Base-by-base conservation (phyloP, 2,888 invertebrate genomes). In the Apamea anceps region DNA sequence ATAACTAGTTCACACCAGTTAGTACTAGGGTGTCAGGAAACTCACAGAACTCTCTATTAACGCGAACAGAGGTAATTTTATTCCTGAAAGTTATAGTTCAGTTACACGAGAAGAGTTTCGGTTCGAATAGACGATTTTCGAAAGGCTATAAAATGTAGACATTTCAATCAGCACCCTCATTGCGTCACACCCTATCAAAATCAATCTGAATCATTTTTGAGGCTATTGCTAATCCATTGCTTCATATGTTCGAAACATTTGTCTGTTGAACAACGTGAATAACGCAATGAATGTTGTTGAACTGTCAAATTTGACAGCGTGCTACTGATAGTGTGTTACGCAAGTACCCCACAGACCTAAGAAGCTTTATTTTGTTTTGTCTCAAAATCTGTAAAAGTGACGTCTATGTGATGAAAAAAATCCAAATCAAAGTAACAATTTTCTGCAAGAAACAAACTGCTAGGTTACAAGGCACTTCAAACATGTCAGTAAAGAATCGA, bases 401-500 rank as follows among this genome's bases (percentile, higher is more conserved):
- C 21, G 37, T 13, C 37, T 1, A 12, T 48, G 13, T 62, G 25
- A 32, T 12, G 5, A 18, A 51, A 48, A 57, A 28, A 60, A 70
- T 21, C 5, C 60, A 62, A 15, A n/a, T 15, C 28, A 66, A 51
- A 72, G 25, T 63, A 28, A 28, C 0, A 68, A 72, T 65, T 77
- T 65, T 60, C n/a, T 72, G 45, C 54, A 77, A 66, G 72, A 75
- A 48, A 73, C 45, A 75, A 79, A 86, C 25, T 68, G 71, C 51
- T 74, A 18, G 62, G 63, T 73, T 54, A 73, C 79, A 77, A 72
- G 72, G 13, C 51, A 84, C 75, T 84, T 87, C 83, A 76, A 75
- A 84, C 80, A 77, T 72, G 81, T 81, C 81, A 81, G 77, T 70
- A 71, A 77, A 82, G 77, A 79, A 77, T 80, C 84, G 72, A 86